Base-by-base conservation (phyloP, 2,113 vertebrate species). In the Tragelaphus strepsiceros region DNA sequence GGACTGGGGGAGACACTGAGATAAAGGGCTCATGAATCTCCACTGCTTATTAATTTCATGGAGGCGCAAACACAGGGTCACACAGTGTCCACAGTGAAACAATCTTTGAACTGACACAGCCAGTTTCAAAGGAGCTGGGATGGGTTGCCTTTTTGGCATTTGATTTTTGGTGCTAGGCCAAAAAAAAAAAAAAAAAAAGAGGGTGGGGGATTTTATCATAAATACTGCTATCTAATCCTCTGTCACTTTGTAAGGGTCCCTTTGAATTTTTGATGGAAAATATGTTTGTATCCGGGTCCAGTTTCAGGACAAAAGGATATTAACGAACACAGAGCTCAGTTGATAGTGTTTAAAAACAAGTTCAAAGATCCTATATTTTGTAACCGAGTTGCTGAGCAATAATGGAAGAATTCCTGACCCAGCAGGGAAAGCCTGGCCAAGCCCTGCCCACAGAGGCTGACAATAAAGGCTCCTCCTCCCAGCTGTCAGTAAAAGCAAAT, bases 241-340 rank as follows among this genome's bases (percentile, higher is more conserved):
- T 98, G 98, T 98, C 98, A 98, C 89, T 98, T 98, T 98, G 98
- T 97, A 98, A 96, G 96, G 97, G 97, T 94, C 97, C 97, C 97
- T 98, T 96, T 98, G 98, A 98, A 98, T 98, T 98, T 98, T 98
- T 98, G 97, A 98, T 98, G 98, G 98, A 97, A 98, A 98, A 98
- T 59, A 98, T 98, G 98, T 98, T 98, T 99, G 98, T 98, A 97
- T 97, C 98, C 90, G 77, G 17, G 54, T 61, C 86, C 87, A 91
- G 46, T 97, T 98, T 97, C 94, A 13, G 71, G 94, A 98, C 97
- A 98, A 98, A 97, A 97, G 96, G 90, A 98, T 88, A 97, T 89
- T 71, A 98, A 95, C 85, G 81, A 94, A 95, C 74, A 96, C 1
- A 96, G 97, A 89, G 97, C 92, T 93, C 98, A 97, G 97, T 96